These are phyloP conservation scores for Hanleya hanleyi DNA, from an alignment of 2,888 invertebrate genomes.

Conservation along the genomic window DNA sequence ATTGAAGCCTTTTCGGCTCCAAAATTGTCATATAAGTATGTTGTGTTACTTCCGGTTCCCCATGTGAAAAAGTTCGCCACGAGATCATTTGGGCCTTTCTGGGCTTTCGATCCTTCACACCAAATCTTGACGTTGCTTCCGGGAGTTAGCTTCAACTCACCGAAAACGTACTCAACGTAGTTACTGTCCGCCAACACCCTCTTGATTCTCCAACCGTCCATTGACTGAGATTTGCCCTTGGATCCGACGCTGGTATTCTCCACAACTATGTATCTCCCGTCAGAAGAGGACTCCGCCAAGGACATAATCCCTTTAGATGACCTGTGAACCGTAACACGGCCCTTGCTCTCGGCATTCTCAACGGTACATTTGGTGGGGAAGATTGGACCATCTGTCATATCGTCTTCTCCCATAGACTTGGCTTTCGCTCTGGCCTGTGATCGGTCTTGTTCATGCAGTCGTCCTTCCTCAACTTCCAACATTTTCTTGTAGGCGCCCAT, in stretches of 20 bases:
- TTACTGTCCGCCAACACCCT: background rate
- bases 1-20: slow-evolving; percentile 24
- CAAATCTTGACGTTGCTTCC: background rate
- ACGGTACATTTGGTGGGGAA: background rate
- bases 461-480: slow-evolving; percentile 76
- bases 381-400: background rate
- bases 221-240: slow-evolving; percentile 26
- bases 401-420: background rate
- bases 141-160: background rate
- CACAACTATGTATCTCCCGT: slow-evolving; percentile 33
- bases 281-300: slow-evolving; percentile 30
- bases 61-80: slow-evolving; percentile 30
- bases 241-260: slow-evolving; percentile 41
- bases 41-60: slow-evolving; percentile 33
- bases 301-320: slow-evolving; percentile 36
- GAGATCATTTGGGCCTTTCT: background rate
- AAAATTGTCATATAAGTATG: slow-evolving; percentile 29
- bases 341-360: slow-evolving; percentile 24
- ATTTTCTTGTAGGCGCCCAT: slow-evolving; percentile 76
- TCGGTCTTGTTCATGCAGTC: slow-evolving; percentile 42
- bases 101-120: background rate
- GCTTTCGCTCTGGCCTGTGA: background rate
- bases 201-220: slow-evolving; percentile 6
- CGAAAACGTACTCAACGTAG: slow-evolving; percentile 7
- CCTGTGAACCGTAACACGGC: slow-evolving; percentile 38